Percentiles rank a stretch among this genome's conserved stretches.
Conservation (phyloP, 2,113 vertebrate species). For the Oryzias celebensis region DNA sequence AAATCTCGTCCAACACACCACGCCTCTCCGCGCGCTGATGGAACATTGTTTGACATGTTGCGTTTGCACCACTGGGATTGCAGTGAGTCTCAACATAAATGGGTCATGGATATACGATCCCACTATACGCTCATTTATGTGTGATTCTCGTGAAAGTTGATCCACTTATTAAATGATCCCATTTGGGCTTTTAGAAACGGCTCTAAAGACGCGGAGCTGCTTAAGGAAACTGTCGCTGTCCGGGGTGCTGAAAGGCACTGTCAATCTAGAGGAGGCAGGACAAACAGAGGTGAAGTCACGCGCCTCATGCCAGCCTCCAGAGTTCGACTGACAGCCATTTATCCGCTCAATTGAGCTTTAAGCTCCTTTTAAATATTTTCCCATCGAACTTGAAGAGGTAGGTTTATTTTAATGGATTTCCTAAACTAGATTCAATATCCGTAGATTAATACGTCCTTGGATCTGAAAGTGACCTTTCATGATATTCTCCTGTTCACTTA, state of each 20-base stretch:
- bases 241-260: constrained; percentile 48
- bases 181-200: background rate
- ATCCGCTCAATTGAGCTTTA: constrained; percentile 5
- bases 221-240: constrained; percentile 15
- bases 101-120: constrained; percentile 23
- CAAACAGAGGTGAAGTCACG: constrained; percentile 37
- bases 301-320: constrained; percentile 28
- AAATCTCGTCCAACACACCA: constrained; percentile 12
- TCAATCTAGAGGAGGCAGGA: constrained; percentile 9
- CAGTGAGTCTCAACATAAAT: constrained; percentile 10
- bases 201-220: background rate
- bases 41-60: constrained; percentile 13
- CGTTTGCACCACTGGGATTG: constrained; percentile 1
- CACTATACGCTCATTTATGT: background rate
- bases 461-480: background rate
- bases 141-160: background rate
- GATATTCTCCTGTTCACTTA: background rate
- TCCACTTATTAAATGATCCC: background rate
- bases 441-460: background rate
- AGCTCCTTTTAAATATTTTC: constrained; percentile 6
- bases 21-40: background rate
- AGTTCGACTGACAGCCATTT: constrained; percentile 6
- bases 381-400: constrained; percentile 3
- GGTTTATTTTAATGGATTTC: constrained; percentile 9
- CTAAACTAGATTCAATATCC: background rate